Base-by-base conservation (phyloP, 2,888 invertebrate species). In the Himalopsyche kuldschensis region DNA sequence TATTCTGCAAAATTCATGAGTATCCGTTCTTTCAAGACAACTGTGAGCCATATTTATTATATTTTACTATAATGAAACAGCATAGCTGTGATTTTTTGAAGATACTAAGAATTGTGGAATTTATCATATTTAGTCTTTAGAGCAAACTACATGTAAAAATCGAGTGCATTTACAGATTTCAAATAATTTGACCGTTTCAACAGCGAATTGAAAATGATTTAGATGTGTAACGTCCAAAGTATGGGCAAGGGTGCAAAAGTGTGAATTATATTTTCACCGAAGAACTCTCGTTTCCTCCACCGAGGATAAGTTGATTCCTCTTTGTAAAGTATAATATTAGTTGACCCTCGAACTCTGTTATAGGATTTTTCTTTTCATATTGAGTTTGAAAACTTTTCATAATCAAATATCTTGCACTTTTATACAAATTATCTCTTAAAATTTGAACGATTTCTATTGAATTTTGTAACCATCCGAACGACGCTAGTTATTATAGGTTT, bases 191-290 rank as follows among this genome's bases (percentile, higher is more conserved):
- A 30, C 69, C 41, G 11, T 69, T 69, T 69, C 30, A 69, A 27
- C 30, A 15, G 69, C 30, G 30, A 69, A 69, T 69, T 69, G 69
- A 27, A 69, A 30, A 30, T 27, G 15, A 69, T 69, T 69, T 69
- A 69, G 69, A 69, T 69, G 1, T 69, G 69, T 69, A 15, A 69
- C 69, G 27, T 69, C 69, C 69, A 69, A 69, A 69, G 30, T 8
- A 4, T 17, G 77, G 81, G 76, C 76, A 48, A 81, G 24, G 81
- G 81, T 81, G 81, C 76, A 76, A 81, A 69, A 76, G 76, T 55
- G 31, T 75, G 80, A 32, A 31, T 27, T 6, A 31, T 10, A 75
- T 75, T 75, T 80, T 78, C 41, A 15, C 41, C 20, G 32, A 63
- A 55, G 15, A 48, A 76, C 24, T n/a, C 24, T 31, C 27, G 46